Conservation (phyloP, 2,888 invertebrate genomes). For the Pasiphila rectangulata region DNA sequence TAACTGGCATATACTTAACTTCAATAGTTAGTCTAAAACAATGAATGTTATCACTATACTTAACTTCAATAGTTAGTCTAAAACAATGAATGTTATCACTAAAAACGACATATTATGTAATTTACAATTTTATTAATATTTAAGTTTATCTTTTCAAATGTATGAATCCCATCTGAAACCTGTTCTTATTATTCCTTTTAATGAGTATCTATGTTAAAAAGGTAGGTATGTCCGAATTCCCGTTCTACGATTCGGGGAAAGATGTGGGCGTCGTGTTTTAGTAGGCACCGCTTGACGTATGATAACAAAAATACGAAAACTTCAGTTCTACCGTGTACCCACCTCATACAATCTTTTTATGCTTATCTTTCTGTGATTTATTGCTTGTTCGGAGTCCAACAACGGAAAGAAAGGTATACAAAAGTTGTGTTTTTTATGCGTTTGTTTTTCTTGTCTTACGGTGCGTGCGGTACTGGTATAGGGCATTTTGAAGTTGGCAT, state of each 20-base stretch:
- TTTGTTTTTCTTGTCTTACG: conserved; percentile 79
- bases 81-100: no score
- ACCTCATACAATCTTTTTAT: conserved; percentile 80
- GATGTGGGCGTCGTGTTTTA: conserved; percentile 63
- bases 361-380: conserved; percentile 81
- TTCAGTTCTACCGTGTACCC: conserved; percentile 77
- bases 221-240: conserved; percentile 27
- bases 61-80: no score
- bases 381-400: conserved; percentile 77
- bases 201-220: conserved; percentile 20
- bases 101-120: no score
- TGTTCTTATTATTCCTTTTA: conserved; percentile 10
- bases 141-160: no score
- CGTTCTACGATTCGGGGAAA: conserved; percentile 57
- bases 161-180: no score
- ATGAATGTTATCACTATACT: no score
- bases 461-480: conserved; percentile 71
- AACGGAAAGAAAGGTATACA: conserved; percentile 80
- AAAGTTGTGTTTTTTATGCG: conserved; percentile 79
- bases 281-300: conserved; percentile 63
- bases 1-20: no score
- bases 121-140: no score
- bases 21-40: no score
- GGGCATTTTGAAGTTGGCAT: conserved; percentile 78
- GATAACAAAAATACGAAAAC: conserved; percentile 78